Conservation (phyloP, 2,113 vertebrate species). For the Pipa parva region DNA sequence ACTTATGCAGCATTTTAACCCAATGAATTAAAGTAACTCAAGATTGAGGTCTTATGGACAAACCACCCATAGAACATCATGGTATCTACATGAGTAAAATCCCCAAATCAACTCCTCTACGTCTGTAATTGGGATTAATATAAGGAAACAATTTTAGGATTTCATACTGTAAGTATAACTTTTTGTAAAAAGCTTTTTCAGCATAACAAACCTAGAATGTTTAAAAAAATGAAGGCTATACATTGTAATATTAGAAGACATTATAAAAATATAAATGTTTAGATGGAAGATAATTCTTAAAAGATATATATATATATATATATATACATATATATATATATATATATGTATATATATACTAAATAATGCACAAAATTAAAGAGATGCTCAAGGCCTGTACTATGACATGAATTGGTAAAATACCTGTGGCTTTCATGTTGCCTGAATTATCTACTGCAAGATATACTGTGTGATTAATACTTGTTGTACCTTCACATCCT, state of each 20-base stretch:
- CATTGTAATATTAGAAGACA: not conserved
- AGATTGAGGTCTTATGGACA: too few species aligned
- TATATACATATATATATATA: not conserved
- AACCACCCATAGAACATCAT: too few species aligned
- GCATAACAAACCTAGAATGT: not conserved
- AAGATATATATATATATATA: not conserved
- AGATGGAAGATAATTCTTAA: too few species aligned
- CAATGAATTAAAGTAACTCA: too few species aligned
- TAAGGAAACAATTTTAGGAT: too few species aligned
- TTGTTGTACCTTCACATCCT: conserved; percentile 87
- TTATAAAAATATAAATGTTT: not conserved
- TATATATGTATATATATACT: not conserved
- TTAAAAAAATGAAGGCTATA: not conserved
- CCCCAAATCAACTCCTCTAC: too few species aligned
- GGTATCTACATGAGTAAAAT: too few species aligned
- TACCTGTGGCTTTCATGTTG: not conserved
- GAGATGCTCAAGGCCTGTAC: not conserved
- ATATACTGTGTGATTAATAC: conserved; percentile 11
- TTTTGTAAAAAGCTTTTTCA: not conserved
- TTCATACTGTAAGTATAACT: not conserved
- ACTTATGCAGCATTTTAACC: too few species aligned
- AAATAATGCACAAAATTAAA: not conserved
- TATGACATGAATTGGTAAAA: not conserved
- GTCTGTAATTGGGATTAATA: too few species aligned
- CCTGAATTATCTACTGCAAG: not conserved